Evolutionary conservation across 2,113 vertebrate genomes (phyloP), one percentile per base, ranked within the genome.

Genomic region (Melospiza melodia): DNA sequence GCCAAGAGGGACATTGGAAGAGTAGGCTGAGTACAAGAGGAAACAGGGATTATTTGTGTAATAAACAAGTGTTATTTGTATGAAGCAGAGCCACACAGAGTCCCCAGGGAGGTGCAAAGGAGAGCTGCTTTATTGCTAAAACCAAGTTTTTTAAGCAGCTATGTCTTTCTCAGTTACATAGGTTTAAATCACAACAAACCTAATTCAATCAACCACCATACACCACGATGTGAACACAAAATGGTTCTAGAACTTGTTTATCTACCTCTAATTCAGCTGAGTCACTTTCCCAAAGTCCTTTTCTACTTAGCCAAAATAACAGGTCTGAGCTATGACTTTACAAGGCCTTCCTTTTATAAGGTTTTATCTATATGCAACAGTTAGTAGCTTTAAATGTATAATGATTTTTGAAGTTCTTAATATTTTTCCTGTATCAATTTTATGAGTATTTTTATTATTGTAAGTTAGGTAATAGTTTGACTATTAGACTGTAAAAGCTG

Each of bases 11-110:
- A 15, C 11, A 9, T 4, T 54, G 46, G 13, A 81, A 78, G 8
- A 27, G 3, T 4, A 35, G 12, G 4, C 5, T 52, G 22, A 86
- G 41, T 19, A 44, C 17, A 18, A 46, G 24, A 49, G 30, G 28
- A 87, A 89, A 86, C 5, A 16, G n/a, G 7, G 16, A 52, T 51
- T 51, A 51, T 51, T 51, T 51, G 24, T 27, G 49, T 51, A 51
- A 27, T 51, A 51, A 51, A 51, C 24, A 27, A 25, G 35, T 33
- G n/a, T 39, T 39, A 7, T 58, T 15, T 62, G 16, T 16, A 41
- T 0, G 2, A 33, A 62, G 28, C 35, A 33, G n/a, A 49, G 6
- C 0, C 2, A 20, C 1, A 2, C 39, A 8, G 30, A 57, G 12
- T 21, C 18, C 24, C 71, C 71, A 35, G 39, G 71, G 23, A 28